Percentiles rank a stretch among this genome's conserved stretches.
These are phyloP conservation scores for Ptilonorhynchus violaceus DNA, from an alignment of 2,113 vertebrate species.

Conservation along the genomic window DNA sequence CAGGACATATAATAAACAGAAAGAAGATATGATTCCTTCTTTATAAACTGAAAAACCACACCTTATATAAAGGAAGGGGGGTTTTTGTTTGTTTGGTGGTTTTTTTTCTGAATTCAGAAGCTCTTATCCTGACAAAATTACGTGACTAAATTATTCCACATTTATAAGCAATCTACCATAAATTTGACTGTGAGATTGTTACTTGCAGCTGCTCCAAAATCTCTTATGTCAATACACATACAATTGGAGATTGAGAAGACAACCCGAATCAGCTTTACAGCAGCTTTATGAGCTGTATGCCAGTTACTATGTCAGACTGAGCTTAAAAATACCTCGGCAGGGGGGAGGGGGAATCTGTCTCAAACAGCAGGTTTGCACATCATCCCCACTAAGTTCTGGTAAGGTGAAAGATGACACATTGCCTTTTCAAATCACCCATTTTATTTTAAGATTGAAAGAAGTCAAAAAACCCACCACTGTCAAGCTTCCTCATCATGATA, in stretches of 20 bases:
- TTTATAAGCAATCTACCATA: not conserved
- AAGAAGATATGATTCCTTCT: not conserved
- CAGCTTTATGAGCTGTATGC: not conserved
- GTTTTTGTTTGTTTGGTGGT: fast-evolving
- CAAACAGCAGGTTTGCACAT: not conserved
- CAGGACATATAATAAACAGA: not conserved
- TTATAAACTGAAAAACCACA: not conserved
- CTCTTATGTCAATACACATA: not conserved
- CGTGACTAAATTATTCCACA: not conserved
- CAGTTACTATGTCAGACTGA: not conserved
- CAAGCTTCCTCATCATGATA: not conserved
- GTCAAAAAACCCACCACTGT: not conserved
- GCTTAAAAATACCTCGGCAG: not conserved
- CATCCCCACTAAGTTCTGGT: not conserved
- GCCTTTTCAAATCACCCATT: not conserved
- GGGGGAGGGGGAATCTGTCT: not conserved
- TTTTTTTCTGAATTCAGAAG: not conserved
- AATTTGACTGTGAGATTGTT: not conserved
- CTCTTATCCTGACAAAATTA: not conserved
- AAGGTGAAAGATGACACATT: not conserved
- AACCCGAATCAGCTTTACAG: not conserved
- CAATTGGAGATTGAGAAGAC: not conserved
- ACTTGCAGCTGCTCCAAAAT: not conserved
- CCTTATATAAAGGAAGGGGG: not conserved
- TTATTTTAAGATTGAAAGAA: not conserved